A percentile compares a stretch with the other conserved stretches of the same genome.
Evolutionary conservation across 2,113 vertebrate species (phyloP).

Genomic region (Plecotus auritus): DNA sequence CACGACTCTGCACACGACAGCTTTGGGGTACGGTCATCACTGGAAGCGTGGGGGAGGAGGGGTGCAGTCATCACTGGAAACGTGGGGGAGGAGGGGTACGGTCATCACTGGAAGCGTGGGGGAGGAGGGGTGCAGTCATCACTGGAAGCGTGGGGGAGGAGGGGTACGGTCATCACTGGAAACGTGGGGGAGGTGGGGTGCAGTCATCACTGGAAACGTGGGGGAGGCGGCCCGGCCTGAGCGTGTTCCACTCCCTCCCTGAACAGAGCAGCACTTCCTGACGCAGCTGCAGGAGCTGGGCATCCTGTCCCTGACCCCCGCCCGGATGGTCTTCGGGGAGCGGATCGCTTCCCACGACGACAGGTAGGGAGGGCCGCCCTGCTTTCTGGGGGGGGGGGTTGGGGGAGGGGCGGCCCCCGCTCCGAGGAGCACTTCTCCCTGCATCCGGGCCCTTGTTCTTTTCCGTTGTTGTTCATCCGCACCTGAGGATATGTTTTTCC

Average conservation of each 20-base stretch:
- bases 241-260: constrained; percentile 59
- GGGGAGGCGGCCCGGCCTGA: constrained; percentile 46
- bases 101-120: neutral
- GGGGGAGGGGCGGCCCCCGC: neutral
- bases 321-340: constrained; percentile 94
- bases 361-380: constrained; percentile 82
- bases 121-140: neutral
- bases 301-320: constrained; percentile 96
- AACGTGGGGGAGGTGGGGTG: neutral
- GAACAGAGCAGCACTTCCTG: constrained; percentile 95
- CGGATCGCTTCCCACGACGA: constrained; percentile 97
- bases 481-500: too few relatives aligned
- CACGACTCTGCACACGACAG: neutral
- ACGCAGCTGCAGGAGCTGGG: constrained; percentile 94
- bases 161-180: neutral
- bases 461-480: too few relatives aligned
- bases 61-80: too few relatives aligned
- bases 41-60: neutral
- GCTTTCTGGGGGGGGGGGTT: neutral
- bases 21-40: neutral
- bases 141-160: neutral
- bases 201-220: neutral
- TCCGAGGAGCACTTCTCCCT: rapidly evolving
- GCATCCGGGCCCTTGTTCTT: neutral
- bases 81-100: too few relatives aligned